These are phyloP conservation scores for Chaetodon trifasciatus DNA, from an alignment of 2,797 vertebrate species.

Conservation along the genomic window DNA sequence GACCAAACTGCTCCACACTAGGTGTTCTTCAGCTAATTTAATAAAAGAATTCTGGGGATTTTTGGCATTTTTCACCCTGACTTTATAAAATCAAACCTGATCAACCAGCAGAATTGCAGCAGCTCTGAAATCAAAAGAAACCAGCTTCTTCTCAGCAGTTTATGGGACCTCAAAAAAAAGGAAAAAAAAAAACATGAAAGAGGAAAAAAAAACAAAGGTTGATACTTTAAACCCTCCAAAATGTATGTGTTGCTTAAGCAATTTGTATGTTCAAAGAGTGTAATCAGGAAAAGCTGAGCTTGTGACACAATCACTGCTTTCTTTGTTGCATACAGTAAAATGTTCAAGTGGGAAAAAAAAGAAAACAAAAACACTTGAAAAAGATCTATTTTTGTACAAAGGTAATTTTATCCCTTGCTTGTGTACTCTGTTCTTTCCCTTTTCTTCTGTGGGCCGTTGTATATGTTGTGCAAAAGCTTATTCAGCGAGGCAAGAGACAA, in stretches of 20 bases:
- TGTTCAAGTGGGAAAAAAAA: constrained; percentile 71
- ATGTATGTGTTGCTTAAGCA: constrained; percentile 80
- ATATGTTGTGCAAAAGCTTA: constrained; percentile 80
- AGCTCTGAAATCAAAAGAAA: constrained; percentile 72
- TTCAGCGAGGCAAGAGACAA: constrained; percentile 59
- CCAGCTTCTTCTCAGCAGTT: constrained; percentile 74
- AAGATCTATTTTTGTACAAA: constrained; percentile 99
- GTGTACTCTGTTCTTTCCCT: constrained; percentile 83
- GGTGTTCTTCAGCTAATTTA: constrained; percentile 52
- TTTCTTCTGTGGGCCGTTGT: constrained; percentile 85
- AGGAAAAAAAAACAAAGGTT: constrained; percentile 40
- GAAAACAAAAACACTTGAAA: constrained; percentile 84
- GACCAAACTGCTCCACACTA: constrained; percentile 68
- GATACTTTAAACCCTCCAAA: constrained; percentile 70
- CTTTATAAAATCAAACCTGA: constrained; percentile 59
- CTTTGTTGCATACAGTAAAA: constrained; percentile 80
- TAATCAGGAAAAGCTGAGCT: constrained; percentile 81
- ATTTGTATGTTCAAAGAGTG: constrained; percentile 68
- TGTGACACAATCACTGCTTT: constrained; percentile 86
- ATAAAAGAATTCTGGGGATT: constrained; percentile 17
- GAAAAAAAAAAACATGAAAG: constrained; percentile 43
- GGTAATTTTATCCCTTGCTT: constrained; percentile 95
- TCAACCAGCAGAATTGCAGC: constrained; percentile 80
- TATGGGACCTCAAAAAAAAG: constrained; percentile 64
- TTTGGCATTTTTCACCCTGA: constrained; percentile 52